phyloP scores from a whole-genome alignment of 2,113 vertebrate genomes.

The Mastomys coucha region DNA sequence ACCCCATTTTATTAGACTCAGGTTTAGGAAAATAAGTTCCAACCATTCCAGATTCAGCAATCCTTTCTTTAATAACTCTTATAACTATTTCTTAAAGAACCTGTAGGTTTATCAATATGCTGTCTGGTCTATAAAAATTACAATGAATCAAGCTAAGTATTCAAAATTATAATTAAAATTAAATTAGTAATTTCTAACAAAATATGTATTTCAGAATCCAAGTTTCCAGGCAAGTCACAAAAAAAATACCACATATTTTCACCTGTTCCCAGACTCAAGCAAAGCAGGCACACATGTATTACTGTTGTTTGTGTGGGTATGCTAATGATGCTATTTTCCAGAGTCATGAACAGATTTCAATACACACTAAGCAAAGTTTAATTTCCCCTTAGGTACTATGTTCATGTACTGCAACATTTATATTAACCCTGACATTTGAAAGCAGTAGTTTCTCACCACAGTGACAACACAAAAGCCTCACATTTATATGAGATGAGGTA shows the following conservation, averaged over 20 bases:
- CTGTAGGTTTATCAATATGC: background rate
- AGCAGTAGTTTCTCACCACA: background rate
- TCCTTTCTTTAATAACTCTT: background rate
- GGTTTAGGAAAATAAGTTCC: background rate
- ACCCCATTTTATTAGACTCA: background rate
- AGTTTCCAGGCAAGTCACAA: background rate
- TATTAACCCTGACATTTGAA: background rate
- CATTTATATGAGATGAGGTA: background rate
- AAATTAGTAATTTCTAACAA: background rate
- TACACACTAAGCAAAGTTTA: background rate
- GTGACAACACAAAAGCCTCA: background rate
- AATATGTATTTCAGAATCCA: background rate
- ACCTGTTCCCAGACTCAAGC: background rate
- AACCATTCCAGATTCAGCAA: background rate
- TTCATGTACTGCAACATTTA: background rate
- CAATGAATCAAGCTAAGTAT: background rate
- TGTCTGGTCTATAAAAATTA: background rate
- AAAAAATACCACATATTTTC: background rate
- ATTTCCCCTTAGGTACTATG: background rate
- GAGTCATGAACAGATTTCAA: background rate
- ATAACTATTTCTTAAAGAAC: background rate
- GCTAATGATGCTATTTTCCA: background rate
- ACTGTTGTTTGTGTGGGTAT: background rate
- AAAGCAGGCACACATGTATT: accelerated
- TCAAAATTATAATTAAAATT: background rate